phyloP scores from a whole-genome alignment of 2,888 invertebrate genomes.

The Cacoxenus indagator region DNA sequence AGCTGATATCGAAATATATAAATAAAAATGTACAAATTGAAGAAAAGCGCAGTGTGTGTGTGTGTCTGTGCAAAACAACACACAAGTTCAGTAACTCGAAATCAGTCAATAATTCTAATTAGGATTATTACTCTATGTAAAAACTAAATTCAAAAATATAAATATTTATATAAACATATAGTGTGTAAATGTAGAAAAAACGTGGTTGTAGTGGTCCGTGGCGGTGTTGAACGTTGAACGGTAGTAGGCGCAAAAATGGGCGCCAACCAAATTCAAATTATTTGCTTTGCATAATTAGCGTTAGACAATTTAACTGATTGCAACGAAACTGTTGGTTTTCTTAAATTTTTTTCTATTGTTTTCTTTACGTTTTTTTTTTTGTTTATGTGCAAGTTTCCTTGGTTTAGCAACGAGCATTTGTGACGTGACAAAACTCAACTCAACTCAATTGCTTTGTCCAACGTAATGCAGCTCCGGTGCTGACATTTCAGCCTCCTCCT shows the following conservation, averaged over 20 bases:
- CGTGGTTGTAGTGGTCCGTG: no score
- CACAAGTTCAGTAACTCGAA: conserved; percentile 11
- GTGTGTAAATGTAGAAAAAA: background rate
- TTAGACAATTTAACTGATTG: no score
- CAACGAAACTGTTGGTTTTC: background rate
- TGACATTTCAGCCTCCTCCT: conserved; percentile 46
- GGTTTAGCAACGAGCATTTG: background rate
- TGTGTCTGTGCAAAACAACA: no score
- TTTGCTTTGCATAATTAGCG: no score
- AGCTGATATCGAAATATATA: background rate
- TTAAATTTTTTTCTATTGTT: background rate
- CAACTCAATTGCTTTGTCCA: background rate
- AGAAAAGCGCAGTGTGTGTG: background rate
- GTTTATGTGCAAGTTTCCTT: background rate
- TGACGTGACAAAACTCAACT: background rate
- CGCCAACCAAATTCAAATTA: no score
- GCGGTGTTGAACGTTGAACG: no score
- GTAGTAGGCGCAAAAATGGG: no score
- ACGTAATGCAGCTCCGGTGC: conserved; percentile 51
- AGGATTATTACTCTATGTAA: conserved; percentile 5
- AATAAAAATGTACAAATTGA: background rate
- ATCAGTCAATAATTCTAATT: conserved; percentile 28
- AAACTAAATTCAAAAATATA: background rate
- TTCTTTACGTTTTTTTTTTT: conserved; percentile 10
- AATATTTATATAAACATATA: conserved; percentile 5